Percentiles rank a stretch among this genome's conserved stretches.
Evolutionary conservation across 2,113 vertebrate genomes (phyloP).

Genomic region (Scopus umbretta): DNA sequence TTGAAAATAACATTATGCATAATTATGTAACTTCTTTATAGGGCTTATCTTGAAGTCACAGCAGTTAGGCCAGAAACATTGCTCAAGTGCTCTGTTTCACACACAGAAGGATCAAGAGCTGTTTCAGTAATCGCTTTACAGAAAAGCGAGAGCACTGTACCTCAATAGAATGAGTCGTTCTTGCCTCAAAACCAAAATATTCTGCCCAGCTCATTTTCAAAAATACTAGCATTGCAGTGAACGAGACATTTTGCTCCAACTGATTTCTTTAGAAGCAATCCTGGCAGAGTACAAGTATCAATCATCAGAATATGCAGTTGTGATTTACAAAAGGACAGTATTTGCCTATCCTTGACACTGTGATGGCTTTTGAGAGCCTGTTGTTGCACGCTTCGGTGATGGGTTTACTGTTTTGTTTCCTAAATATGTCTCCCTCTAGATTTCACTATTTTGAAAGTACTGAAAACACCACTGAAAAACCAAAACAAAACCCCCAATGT

Average conservation of each 20-base stretch:
- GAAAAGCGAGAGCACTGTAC: neutral
- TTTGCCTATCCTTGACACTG: neutral
- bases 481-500: neutral
- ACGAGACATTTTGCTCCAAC: neutral
- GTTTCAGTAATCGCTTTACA: neutral
- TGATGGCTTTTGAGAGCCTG: neutral
- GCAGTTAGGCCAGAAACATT: neutral
- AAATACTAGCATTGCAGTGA: neutral
- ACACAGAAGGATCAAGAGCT: neutral
- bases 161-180: neutral
- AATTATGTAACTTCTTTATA: neutral
- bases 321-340: neutral
- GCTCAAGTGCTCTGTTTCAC: neutral
- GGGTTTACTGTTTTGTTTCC: neutral
- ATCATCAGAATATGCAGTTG: neutral
- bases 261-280: neutral
- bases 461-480: neutral
- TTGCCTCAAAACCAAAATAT: neutral
- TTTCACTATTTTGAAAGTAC: neutral
- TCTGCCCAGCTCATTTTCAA: neutral
- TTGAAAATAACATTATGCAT: neutral
- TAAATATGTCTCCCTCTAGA: neutral
- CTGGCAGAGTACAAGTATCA: neutral
- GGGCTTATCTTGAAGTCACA: neutral
- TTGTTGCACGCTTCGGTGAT: neutral